Evolutionary conservation across 2,113 vertebrate species (phyloP).

Genomic region (Rhabdomys dilectus): DNA sequence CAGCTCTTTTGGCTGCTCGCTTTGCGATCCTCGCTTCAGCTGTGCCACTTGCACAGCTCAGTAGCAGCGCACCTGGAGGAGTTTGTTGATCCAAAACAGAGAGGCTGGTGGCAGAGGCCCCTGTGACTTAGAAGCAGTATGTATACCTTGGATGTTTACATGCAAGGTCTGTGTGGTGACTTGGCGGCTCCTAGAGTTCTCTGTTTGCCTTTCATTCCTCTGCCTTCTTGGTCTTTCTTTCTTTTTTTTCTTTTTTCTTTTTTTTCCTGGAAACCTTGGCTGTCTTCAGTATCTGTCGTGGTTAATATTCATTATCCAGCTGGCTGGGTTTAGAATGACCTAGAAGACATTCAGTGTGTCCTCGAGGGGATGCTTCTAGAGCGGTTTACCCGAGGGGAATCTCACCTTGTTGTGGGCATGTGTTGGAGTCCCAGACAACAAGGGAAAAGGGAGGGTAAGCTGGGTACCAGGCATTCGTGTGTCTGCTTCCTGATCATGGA

Average conservation of each 20-base stretch:
- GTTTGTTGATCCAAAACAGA: not conserved
- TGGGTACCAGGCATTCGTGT: not conserved
- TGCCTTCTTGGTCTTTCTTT: not conserved
- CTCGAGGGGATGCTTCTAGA: not conserved
- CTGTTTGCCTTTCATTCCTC: not conserved
- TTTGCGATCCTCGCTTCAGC: not conserved
- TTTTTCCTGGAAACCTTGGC: not conserved
- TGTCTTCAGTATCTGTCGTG: not conserved
- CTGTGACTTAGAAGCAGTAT: not conserved
- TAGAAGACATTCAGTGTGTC: not conserved
- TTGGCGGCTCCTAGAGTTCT: fast-evolving
- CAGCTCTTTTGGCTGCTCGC: not conserved
- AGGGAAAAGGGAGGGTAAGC: not conserved
- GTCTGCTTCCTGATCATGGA: not conserved
- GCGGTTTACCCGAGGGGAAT: not conserved
- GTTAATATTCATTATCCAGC: not conserved
- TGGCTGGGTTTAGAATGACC: not conserved
- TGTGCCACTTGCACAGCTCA: too few relatives aligned
- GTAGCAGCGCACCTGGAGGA: not conserved
- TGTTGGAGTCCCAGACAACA: not conserved
- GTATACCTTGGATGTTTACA: not conserved
- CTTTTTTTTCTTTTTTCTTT: not conserved
- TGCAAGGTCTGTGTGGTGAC: fast-evolving
- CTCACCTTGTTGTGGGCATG: not conserved
- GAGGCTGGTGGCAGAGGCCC: not conserved